phyloP scores from a whole-genome alignment of 1,140 invertebrate species.

The Lucilia sericata region DNA sequence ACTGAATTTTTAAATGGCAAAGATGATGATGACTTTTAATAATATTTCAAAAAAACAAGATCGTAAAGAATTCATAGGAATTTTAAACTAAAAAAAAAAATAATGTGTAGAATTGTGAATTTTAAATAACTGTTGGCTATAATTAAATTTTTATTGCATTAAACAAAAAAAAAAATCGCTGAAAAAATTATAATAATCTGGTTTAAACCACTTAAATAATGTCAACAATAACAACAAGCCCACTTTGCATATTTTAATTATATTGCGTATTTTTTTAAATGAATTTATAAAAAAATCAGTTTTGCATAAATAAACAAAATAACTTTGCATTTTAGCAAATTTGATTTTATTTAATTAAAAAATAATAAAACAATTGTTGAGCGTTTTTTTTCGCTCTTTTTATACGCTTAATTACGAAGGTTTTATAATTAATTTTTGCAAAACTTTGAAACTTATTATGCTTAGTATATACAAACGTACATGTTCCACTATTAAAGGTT shows the following conservation, averaged over 20 bases:
- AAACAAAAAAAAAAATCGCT: neutral
- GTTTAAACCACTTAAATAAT: neutral
- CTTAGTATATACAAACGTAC: no score
- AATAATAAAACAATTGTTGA: no score
- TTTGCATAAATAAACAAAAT: no score
- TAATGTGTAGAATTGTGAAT: neutral
- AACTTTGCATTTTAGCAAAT: no score
- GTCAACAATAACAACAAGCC: neutral
- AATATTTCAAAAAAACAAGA: neutral
- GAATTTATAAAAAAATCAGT: no score
- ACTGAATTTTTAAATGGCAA: conserved; percentile 14
- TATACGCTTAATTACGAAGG: no score
- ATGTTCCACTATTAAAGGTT: no score
- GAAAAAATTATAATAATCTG: neutral
- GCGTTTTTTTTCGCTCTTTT: no score
- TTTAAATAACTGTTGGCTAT: neutral
- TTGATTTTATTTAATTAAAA: no score
- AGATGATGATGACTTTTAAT: neutral
- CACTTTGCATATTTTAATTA: neutral
- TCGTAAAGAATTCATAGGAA: neutral
- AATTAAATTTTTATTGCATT: neutral
- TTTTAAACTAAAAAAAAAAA: no score
- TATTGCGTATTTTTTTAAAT: neutral
- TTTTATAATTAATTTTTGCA: no score
- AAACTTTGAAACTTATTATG: no score